Base-by-base conservation (phyloP, 2,113 vertebrate genomes). In the Calypte anna region DNA sequence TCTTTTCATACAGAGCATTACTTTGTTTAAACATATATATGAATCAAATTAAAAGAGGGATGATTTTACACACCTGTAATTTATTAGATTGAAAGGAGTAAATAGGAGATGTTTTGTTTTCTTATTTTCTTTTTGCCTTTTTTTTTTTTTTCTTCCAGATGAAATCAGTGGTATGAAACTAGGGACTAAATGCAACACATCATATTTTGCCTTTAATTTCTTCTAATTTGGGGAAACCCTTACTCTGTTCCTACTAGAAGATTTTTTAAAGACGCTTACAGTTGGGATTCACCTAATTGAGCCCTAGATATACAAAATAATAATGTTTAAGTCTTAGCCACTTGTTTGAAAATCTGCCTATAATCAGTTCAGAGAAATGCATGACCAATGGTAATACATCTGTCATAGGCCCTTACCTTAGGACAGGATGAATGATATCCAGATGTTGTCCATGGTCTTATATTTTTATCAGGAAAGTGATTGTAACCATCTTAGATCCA, bases 71-170 rank as follows among this genome's bases (percentile, higher is more conserved):
- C 36, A 57, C 5, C 2, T 59, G 24, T 63, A 54, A 53, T 46
- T 63, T 68, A 13, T 55, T 58, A 46, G 7, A 50, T 30, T 2
- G 2, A 66, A 50, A 66, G 6, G 7, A 64, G 2, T 48, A 75
- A 43, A 50, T 82, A 54, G 43, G 44, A 59, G 9, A 53, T 59
- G 12, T 40, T 3, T 25, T 59, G 55, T 27, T 27, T 21, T 2
- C 6, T 24, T 5, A 21, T 38, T 73, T 51, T 9, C 31, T 9
- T 10, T 9, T 14, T 33, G 25, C 7, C 0, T 5, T 7, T 57
- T n/a, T 9, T 16, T 19, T 14, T 0, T 48, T 48, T 48, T 48
- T 20, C 6, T 4, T 2, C 2, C 6, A 4, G 2, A 6, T 9
- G 9, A 67, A 84, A 53, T 14, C 31, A 46, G 6, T n/a, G 9